These are phyloP conservation scores for Tragelaphus imberbis DNA, from an alignment of 2,113 vertebrate species.

Conservation along the genomic window DNA sequence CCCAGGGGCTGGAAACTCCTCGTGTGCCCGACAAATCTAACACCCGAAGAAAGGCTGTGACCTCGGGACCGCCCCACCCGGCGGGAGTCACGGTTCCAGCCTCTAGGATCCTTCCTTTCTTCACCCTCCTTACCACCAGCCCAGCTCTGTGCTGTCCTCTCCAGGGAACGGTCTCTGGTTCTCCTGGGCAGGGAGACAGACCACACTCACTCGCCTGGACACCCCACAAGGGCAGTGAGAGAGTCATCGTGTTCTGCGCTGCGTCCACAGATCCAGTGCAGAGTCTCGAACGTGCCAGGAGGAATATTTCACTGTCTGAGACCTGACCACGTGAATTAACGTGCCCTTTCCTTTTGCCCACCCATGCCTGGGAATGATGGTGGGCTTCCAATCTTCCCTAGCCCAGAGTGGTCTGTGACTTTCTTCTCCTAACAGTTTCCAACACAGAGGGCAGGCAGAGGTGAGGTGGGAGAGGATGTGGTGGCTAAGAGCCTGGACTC, in stretches of 20 bases:
- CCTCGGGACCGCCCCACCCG: rapidly evolving
- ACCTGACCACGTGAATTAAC: rapidly evolving
- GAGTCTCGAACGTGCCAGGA: rapidly evolving
- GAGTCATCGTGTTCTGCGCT: rapidly evolving
- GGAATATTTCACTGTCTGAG: not conserved
- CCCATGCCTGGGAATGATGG: not conserved
- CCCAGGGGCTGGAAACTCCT: not conserved
- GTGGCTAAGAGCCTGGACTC: no score
- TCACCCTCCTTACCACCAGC: not conserved
- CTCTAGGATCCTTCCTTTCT: not conserved
- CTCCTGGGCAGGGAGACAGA: not conserved
- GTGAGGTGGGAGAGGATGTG: not conserved
- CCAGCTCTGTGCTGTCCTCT: rapidly evolving
- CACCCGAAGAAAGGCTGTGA: not conserved
- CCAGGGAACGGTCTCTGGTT: not conserved
- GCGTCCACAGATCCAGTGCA: not conserved
- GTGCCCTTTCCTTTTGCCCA: rapidly evolving
- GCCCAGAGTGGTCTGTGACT: rapidly evolving
- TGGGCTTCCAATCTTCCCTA: rapidly evolving
- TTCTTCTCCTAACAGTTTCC: not conserved
- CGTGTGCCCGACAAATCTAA: not conserved
- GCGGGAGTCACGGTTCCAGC: rapidly evolving
- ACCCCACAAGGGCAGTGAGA: no score
- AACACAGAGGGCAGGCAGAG: no score
- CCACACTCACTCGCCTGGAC: not conserved